Percentiles rank a stretch among this genome's conserved stretches.
phyloP scores from a whole-genome alignment of 2,888 invertebrate species.

The Sicus ferrugineus region DNA sequence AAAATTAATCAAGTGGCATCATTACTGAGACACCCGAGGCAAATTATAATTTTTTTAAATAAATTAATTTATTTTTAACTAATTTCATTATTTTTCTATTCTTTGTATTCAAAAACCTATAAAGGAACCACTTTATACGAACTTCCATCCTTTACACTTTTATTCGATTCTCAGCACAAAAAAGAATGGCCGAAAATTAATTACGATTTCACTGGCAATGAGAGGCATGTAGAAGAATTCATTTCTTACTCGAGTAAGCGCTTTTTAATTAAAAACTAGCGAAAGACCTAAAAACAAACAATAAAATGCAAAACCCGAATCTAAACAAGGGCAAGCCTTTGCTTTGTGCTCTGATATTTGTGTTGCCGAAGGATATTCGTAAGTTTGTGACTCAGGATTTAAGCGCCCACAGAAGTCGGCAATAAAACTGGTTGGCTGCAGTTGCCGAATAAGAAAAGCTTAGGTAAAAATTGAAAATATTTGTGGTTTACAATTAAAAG shows the following conservation, averaged over 20 bases:
- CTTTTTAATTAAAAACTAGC: constrained; percentile 3
- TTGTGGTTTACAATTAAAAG: too few species aligned
- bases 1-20: too few species aligned
- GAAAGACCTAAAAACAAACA: background rate
- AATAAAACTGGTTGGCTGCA: background rate
- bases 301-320: background rate
- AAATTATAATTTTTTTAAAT: too few species aligned
- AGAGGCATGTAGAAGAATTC: background rate
- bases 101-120: too few species aligned
- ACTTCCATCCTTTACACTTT: background rate
- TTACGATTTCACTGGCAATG: background rate
- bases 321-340: constrained; percentile 8
- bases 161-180: background rate
- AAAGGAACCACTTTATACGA: background rate
- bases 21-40: too few species aligned
- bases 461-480: too few species aligned
- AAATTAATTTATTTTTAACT: too few species aligned
- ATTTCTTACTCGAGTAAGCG: background rate
- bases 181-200: background rate
- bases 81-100: too few species aligned
- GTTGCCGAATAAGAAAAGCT: too few species aligned
- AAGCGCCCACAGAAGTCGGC: background rate
- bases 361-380: constrained; percentile 17
- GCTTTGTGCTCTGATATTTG: constrained; percentile 9
- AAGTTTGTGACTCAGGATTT: background rate